Conservation (phyloP, 1,140 invertebrate genomes). For the Aphidius gifuensis region DNA sequence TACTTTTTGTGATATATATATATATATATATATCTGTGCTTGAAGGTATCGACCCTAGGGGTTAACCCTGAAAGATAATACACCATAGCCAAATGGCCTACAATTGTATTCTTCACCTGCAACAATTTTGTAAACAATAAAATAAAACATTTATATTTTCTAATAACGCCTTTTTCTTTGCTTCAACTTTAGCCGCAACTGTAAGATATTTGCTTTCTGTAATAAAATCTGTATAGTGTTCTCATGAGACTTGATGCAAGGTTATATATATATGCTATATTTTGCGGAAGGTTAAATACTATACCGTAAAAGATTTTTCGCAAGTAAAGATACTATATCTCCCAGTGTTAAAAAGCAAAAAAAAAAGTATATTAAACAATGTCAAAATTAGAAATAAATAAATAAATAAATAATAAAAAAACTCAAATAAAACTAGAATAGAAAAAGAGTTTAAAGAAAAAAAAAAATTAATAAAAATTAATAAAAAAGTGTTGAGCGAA, state of each 20-base stretch:
- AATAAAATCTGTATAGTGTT: slow-evolving; percentile 37
- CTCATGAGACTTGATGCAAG: slow-evolving; percentile 9
- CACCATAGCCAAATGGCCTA: slow-evolving; percentile 34
- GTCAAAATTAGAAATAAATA: neutral
- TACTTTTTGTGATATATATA: no score
- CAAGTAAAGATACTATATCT: neutral
- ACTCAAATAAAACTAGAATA: slow-evolving; percentile 29
- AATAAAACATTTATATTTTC: slow-evolving; percentile 51
- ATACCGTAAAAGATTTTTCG: neutral
- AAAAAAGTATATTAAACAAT: neutral
- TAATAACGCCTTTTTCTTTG: slow-evolving; percentile 38
- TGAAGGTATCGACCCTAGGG: slow-evolving; percentile 8
- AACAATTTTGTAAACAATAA: slow-evolving; percentile 46
- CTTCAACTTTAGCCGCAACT: slow-evolving; percentile 26
- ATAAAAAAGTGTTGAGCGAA: slow-evolving; percentile 27
- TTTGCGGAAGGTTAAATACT: neutral
- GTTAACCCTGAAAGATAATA: slow-evolving; percentile 31
- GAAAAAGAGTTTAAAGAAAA: slow-evolving; percentile 22
- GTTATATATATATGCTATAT: neutral
- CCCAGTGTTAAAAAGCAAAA: neutral
- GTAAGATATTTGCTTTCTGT: slow-evolving; percentile 41
- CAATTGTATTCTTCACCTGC: slow-evolving; percentile 36
- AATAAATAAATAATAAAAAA: slow-evolving; percentile 22
- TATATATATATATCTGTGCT: no score
- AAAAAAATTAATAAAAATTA: slow-evolving; percentile 34